Percentiles rank a stretch among this genome's conserved stretches.
phyloP scores from a whole-genome alignment of 2,113 vertebrate genomes.

The Pantherophis guttatus region DNA sequence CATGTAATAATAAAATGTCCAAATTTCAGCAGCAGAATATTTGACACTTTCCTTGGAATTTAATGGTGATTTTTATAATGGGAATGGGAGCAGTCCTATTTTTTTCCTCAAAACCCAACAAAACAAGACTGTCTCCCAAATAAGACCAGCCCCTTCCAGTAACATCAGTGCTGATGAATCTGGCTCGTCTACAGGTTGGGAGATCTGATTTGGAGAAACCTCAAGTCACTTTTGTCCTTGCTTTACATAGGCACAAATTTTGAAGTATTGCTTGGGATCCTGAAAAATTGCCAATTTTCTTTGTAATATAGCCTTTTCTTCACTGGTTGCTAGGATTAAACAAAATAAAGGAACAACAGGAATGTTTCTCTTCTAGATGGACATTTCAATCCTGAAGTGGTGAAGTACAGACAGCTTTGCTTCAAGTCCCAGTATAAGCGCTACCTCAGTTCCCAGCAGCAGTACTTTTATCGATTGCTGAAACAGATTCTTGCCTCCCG shows the following conservation, averaged over 20 bases:
- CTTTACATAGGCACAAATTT: not conserved
- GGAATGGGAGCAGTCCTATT: not conserved
- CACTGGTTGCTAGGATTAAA: rapidly evolving
- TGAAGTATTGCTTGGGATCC: not conserved
- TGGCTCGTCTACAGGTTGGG: not conserved
- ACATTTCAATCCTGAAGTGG: slow-evolving; percentile 94
- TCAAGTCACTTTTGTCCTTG: not conserved
- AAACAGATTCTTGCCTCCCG: slow-evolving; percentile 94
- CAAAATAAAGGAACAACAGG: not conserved
- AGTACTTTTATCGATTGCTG: slow-evolving; percentile 90
- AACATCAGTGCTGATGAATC: not conserved
- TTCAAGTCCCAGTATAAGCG: slow-evolving; percentile 90
- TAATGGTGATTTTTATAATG: not conserved
- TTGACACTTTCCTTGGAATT: not conserved
- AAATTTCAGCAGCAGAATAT: not conserved
- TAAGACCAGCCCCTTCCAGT: not conserved
- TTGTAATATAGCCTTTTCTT: not conserved
- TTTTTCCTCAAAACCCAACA: not conserved
- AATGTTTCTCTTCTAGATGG: slow-evolving; percentile 76
- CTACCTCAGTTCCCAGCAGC: slow-evolving; percentile 86
- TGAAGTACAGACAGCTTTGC: slow-evolving; percentile 92
- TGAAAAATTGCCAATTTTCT: not conserved
- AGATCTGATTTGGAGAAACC: not conserved
- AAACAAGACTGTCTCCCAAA: not conserved
- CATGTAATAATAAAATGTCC: not conserved